Evolutionary conservation across 2,888 invertebrate genomes (phyloP), one percentile per base, ranked within the genome.

Genomic region (Nemapogon koenigi): DNA sequence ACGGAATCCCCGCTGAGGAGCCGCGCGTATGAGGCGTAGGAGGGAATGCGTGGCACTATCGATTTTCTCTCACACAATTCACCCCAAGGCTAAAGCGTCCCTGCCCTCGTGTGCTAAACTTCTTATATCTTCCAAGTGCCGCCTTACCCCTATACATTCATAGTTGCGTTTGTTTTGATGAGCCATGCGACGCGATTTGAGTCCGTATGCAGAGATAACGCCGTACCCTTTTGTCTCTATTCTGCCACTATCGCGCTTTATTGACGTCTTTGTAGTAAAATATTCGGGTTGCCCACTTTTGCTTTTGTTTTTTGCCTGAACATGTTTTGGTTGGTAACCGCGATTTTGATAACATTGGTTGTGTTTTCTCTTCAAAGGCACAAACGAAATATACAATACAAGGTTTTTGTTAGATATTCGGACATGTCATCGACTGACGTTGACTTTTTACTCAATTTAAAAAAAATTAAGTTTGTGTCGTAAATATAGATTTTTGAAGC

Each of bases 201-300:
- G 17, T 37, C 26, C 25, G 16, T 25, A 36, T 36, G 39, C 26
- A 22, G 28, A 28, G 40, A 40, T 40, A 43, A 39, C 28, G 38
- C 31, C 33, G 37, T 40, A 40, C 16, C 38, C 17, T 27, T 28
- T 42, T 28, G 40, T 35, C 40, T 42, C 40, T 40, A 42, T 45
- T 42, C 38, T 45, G 37, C 43, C 40, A 43, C 46, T 48, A 47
- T 50, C 47, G 44, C 29, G 47, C 45, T 54, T 53, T 58, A 61
- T 59, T 55, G 49, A 54, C 46, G 53, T 54, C 57, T 37, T 33
- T 28, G 28, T 37, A 4, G 37, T 37, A 37, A 37, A 37, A 37
- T 37, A 16, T 37, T 16, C 8, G 35, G 15, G 26, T 4, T n/a
- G n/a, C n/a, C n/a, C n/a, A n/a, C n/a, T n/a, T n/a, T n/a, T n/a